Conservation (phyloP, 2,888 invertebrate species). For the Seira sanloemensis region DNA sequence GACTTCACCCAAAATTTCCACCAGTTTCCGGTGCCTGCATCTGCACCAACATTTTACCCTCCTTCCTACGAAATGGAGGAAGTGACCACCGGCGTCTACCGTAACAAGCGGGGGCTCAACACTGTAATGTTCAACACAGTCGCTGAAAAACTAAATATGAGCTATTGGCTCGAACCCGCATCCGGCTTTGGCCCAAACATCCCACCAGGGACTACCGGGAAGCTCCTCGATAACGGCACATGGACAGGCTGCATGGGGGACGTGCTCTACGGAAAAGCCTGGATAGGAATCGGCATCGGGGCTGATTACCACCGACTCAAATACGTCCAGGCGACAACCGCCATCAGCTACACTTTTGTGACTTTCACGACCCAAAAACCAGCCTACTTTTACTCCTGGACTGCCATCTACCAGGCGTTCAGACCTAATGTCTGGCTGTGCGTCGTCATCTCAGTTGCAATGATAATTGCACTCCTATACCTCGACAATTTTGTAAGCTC, state of each 20-base stretch:
- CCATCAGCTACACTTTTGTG: not conserved
- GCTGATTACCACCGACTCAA: conserved; percentile 17
- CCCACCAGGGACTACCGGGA: conserved; percentile 41
- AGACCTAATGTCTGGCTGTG: not conserved
- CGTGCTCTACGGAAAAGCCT: conserved; percentile 33
- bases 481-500: not conserved
- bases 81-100: not conserved
- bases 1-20: conserved; percentile 31
- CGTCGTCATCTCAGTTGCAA: not conserved
- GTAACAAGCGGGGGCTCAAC: conserved; percentile 20
- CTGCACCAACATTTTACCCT: conserved; percentile 12
- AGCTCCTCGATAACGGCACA: conserved; percentile 32
- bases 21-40: not conserved
- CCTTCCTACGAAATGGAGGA: conserved; percentile 14
- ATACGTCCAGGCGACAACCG: conserved; percentile 13
- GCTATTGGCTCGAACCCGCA: conserved; percentile 21
- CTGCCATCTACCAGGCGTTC: conserved; percentile 36
- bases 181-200: conserved; percentile 29
- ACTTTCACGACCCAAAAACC: conserved; percentile 20
- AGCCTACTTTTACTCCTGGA: conserved; percentile 14
- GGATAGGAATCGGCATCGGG: conserved; percentile 22
- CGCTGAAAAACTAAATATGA: conserved; percentile 23
- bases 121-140: conserved; percentile 7
- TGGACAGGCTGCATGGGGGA: conserved; percentile 53
- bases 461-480: not conserved